Base-by-base conservation (phyloP, 2,113 vertebrate genomes). In the Apistogramma diplotaenia region DNA sequence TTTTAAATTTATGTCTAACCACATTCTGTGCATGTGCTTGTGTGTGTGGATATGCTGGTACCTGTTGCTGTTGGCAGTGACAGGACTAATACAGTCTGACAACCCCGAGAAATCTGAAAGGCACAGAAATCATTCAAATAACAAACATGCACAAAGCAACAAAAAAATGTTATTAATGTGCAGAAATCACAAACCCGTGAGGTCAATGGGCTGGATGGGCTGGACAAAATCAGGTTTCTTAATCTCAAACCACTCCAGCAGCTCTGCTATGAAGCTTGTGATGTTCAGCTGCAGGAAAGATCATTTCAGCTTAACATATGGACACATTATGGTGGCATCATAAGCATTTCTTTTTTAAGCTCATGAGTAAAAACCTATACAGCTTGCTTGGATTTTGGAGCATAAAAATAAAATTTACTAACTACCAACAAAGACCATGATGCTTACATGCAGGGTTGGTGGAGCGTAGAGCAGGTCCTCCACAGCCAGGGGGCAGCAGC, bases 391-490 rank as follows among this genome's bases (percentile, higher is more conserved):
- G 15, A 13, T 15, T 43, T 15, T 15, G 40, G 40, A 43, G 13
- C 35, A 62, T 23, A 2, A 62, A 51, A n/a, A n/a, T n/a, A n/a
- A n/a, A n/a, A n/a, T n/a, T n/a, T n/a, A n/a, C n/a, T n/a, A 21
- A 65, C 19, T 37, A 57, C 9, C 27, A 31, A 21, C 8, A 55
- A n/a, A 23, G 6, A 3, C 49, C 2, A 1, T 15, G 2, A 23
- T 8, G 16, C 86, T 74, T 89, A 98, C 97, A 88, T 95, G 95
- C 80, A 98, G 93, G 29, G 90, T 74, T 0, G 95, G 94, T 0
- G 97, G 96, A 1, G 97, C 93, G 11, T 98, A 98, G 0, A 98
- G 95, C 67, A 98, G 89, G 86, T 98, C 97, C 90, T 98, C 97
- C 57, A 97, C 84, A 37, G 94, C 93, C 2, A 98, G 94, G 4